A percentile compares a stretch with the other conserved stretches of the same genome.
Conservation (phyloP, 2,888 invertebrate species). For the Cantharis rufa region DNA sequence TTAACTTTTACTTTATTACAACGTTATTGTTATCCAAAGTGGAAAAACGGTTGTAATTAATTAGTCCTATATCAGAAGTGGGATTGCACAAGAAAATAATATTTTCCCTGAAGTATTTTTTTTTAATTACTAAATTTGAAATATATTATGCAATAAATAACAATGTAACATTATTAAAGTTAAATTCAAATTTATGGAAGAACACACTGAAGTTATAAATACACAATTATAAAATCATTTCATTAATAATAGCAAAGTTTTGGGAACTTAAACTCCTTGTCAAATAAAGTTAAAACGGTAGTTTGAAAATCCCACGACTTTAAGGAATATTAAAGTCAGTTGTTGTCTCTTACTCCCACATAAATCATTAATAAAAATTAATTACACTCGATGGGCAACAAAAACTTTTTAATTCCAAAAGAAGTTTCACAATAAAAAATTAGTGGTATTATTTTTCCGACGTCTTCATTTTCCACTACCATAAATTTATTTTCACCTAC, state of each 20-base stretch:
- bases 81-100: not conserved
- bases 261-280: not conserved
- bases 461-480: not conserved
- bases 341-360: not conserved
- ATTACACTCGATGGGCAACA: not conserved
- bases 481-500: not conserved
- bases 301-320: not conserved
- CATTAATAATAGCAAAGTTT: not conserved
- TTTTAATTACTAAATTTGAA: not conserved
- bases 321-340: not conserved
- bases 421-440: not conserved
- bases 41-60: not conserved
- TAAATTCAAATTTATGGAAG: not conserved
- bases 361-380: not conserved
- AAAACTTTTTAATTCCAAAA: not conserved
- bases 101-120: not conserved
- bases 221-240: not conserved
- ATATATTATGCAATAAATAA: not conserved
- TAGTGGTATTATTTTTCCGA: not conserved
- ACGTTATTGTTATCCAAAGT: not conserved
- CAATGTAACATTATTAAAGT: not conserved
- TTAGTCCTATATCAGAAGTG: not conserved
- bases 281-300: not conserved
- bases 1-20: not conserved
- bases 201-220: not conserved